Conservation (phyloP, 1,140 invertebrate species). For the Polypedilum pembai region DNA sequence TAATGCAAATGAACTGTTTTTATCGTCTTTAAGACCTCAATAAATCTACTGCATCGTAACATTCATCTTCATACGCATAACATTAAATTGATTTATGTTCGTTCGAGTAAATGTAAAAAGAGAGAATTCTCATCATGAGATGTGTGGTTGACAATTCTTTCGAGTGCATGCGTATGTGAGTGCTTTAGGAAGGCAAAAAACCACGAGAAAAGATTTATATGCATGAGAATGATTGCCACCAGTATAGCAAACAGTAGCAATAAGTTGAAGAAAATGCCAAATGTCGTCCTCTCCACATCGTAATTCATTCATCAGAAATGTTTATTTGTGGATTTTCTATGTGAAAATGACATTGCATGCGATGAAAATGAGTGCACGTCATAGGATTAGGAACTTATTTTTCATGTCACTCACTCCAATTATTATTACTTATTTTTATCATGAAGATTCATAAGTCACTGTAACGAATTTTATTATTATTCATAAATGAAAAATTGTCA, state of each 20-base stretch:
- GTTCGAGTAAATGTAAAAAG: neutral
- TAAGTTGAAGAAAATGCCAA: neutral
- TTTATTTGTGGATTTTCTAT: too few species aligned
- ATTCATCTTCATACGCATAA: neutral
- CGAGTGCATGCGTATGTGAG: neutral
- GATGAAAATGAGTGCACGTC: too few species aligned
- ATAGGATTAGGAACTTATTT: too few species aligned
- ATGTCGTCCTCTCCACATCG: neutral
- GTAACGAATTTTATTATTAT: too few species aligned
- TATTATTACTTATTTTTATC: too few species aligned
- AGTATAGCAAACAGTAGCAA: neutral
- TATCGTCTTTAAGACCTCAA: neutral
- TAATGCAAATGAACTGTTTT: neutral
- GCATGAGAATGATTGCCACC: slow-evolving; percentile 2
- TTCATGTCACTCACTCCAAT: too few species aligned
- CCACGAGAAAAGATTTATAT: slow-evolving; percentile 5
- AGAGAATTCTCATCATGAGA: neutral
- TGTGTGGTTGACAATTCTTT: neutral
- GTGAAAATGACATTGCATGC: too few species aligned
- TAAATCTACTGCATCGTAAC: neutral
- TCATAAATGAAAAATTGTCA: too few species aligned
- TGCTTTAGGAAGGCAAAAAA: neutral
- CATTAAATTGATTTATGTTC: slow-evolving; percentile 14
- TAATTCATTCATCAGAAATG: slow-evolving; percentile 5
- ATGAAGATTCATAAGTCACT: too few species aligned